Conservation (phyloP, 2,113 vertebrate genomes). For the Thalassoma bifasciatum region DNA sequence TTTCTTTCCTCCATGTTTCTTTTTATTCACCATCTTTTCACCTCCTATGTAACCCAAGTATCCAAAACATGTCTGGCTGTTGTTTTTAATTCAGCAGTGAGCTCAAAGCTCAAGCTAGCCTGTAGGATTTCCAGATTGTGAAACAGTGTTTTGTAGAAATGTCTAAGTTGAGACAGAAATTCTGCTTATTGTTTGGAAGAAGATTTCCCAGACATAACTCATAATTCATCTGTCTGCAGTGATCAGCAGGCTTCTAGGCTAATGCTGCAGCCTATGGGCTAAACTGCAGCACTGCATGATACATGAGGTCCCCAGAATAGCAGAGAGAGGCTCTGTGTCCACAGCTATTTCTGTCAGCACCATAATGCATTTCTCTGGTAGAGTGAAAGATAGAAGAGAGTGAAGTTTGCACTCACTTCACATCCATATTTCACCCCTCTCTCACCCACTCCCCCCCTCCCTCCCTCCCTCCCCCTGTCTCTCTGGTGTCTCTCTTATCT, state of each 20-base stretch:
- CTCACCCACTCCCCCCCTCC: background rate
- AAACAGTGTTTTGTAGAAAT: no score
- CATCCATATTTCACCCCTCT: background rate
- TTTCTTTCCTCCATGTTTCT: no score
- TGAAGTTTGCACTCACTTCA: conserved; percentile 3
- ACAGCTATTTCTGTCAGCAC: conserved; percentile 51
- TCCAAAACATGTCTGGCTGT: no score
- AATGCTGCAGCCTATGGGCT: conserved; percentile 35
- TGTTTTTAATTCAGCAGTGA: background rate
- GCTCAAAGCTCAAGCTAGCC: background rate
- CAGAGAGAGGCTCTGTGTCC: conserved; percentile 19
- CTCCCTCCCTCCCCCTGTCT: background rate
- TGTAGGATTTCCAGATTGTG: background rate
- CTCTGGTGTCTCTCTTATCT: background rate
- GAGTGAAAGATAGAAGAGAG: conserved; percentile 19
- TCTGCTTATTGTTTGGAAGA: background rate
- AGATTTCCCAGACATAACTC: background rate
- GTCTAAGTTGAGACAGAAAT: no score
- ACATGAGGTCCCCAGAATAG: conserved; percentile 53
- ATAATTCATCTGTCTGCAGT: background rate
- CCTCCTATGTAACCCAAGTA: background rate
- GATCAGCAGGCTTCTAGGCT: background rate
- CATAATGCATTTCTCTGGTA: conserved; percentile 64
- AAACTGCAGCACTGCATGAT: conserved; percentile 51
- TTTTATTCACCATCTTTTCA: background rate